phyloP scores from a whole-genome alignment of 2,888 invertebrate species.

The Acleris emargana region DNA sequence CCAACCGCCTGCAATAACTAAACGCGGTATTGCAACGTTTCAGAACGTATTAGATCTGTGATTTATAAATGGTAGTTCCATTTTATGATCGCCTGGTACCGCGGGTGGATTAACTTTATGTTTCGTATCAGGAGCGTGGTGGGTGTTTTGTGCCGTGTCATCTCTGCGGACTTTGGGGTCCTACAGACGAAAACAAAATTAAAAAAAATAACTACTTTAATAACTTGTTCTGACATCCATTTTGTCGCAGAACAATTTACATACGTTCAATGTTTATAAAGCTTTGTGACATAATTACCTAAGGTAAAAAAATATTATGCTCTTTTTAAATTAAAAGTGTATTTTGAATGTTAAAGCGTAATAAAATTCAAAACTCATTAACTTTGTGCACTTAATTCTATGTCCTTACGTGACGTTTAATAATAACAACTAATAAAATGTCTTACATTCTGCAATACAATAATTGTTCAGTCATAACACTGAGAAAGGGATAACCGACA shows the following conservation, averaged over 20 bases:
- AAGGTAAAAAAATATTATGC: too few species aligned
- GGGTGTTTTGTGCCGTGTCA: not conserved
- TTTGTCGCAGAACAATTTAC: too few species aligned
- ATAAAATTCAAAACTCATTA: constrained; percentile 17
- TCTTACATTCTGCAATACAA: constrained; percentile 3
- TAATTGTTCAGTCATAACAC: constrained; percentile 4
- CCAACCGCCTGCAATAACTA: constrained; percentile 33
- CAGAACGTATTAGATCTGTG: constrained; percentile 51
- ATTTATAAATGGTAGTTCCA: constrained; percentile 58
- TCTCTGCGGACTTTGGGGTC: not conserved
- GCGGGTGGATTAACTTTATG: constrained; percentile 31
- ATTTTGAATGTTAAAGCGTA: constrained; percentile 8
- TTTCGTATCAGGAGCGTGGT: constrained; percentile 9
- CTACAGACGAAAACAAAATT: not conserved
- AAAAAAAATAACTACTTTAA: constrained; percentile 8
- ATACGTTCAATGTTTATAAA: too few species aligned
- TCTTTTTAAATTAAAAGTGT: too few species aligned
- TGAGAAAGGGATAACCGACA: not conserved
- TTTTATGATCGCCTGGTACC: constrained; percentile 49
- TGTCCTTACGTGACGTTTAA: constrained; percentile 12
- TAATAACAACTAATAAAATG: not conserved
- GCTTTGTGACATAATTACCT: too few species aligned
- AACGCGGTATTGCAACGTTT: constrained; percentile 45
- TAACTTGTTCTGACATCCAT: too few species aligned
- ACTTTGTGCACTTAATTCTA: constrained; percentile 23